Conservation (phyloP, 2,113 vertebrate species). For the Uria lomvia region DNA sequence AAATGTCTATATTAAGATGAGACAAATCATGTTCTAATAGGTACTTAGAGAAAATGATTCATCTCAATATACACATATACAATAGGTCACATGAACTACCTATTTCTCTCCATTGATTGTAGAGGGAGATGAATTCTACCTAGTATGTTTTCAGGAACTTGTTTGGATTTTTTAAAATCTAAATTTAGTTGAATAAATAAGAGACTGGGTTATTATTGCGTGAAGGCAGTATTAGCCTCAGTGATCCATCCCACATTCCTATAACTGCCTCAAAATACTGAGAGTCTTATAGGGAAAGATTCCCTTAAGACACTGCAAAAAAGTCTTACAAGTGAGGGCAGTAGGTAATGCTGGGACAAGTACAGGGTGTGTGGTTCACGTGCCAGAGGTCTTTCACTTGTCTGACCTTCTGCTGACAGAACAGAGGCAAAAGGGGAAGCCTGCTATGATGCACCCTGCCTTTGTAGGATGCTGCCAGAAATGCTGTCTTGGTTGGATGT, state of each 20-base stretch:
- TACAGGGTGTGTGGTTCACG: background rate
- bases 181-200: background rate
- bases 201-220: background rate
- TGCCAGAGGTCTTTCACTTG: background rate
- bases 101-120: background rate
- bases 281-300: background rate
- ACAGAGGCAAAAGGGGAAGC: background rate
- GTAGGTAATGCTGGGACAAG: background rate
- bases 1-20: background rate
- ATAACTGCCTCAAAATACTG: background rate
- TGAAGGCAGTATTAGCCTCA: background rate
- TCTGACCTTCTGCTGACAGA: background rate
- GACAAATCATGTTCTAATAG: constrained; percentile 13
- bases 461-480: background rate
- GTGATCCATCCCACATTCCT: background rate
- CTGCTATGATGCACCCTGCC: background rate
- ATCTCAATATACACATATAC: background rate
- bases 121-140: background rate
- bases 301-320: background rate
- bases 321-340: background rate
- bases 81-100: background rate
- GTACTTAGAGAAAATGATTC: background rate
- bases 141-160: background rate
- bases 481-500: background rate
- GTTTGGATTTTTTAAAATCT: background rate